Evolutionary conservation across 2,113 vertebrate species (phyloP), one percentile per base, ranked within the genome.

Genomic region (Ivindomyrus marchei): DNA sequence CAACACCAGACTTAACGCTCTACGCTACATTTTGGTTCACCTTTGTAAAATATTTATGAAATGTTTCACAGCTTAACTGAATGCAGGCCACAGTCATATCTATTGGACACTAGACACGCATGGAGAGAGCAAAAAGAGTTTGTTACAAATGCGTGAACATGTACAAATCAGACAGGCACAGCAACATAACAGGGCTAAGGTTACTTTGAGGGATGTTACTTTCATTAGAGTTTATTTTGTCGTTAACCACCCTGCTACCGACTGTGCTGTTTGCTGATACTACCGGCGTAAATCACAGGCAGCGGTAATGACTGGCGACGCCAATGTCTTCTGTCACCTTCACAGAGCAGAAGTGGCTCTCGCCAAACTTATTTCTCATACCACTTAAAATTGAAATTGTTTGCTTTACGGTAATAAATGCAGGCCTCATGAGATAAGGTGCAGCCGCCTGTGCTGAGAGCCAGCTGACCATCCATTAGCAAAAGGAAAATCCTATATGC

Each of bases 341-440:
- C 49, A 87, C 27, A 39, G 85, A 56, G 19, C 50, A 56, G 47
- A 87, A 52, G 21, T 87, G 85, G 50, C 85, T 52, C 27, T 1
- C 13, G 27, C 11, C 13, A 53, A 87, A 87, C 27, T 53, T 39
- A 50, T 47, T 56, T 53, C 47, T 31, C 31, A 86, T 50, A 24
- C 31, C 85, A 52, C 85, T 87, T 39, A 56, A 87, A n/a, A 87
- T 53, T n/a, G n/a, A 87, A 87, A 45, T 47, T 19, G 85, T 27
- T 53, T 36, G 74, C 74, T 87, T 87, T 53, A 87, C 10, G 53
- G 49, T 53, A 53, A 36, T 53, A 53, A 31, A 53, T 53, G 27
- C 49, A 53, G 50, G 31, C 24, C 24, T 50, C n/a, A 10, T 27
- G 85, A 52, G 85, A 52, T 52, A 10, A 27, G n/a, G 27, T 52